Evolutionary conservation across 1,140 invertebrate species (phyloP), one percentile per base, ranked within the genome.

Genomic region (Papilio polytes): DNA sequence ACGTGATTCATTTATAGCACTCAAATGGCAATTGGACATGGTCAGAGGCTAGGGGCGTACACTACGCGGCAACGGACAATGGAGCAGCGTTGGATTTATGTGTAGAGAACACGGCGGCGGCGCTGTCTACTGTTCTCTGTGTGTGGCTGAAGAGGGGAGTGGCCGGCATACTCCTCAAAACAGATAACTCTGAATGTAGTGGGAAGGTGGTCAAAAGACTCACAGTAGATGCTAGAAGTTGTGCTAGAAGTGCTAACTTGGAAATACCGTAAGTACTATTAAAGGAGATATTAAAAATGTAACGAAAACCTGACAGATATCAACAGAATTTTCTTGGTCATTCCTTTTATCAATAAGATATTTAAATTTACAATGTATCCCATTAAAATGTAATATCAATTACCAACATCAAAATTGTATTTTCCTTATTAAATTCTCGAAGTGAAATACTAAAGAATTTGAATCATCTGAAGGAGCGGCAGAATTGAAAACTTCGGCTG

Each of bases 31-130:
- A 84, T 18, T 94, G 92, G 92, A 83, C 70, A 41, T 93, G 88
- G 89, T 83, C 91, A 74, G 86, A 89, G 66, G 66, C 70, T 8
- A 84, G 92, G n/a, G 80, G 82, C 10, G 90, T 87, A 3, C 92
- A 85, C 82, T 94, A 81, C 74, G 89, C 80, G 0, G 73, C 80
- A 6, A 44, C 56, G 8, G 86, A 88, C 81, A 89, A 90, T 20
- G 90, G 90, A 26, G 86, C 91, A 1, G 0, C 92, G n/a, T 20
- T 94, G 9, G 91, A 95, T 82, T 81, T 93, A 0, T 95, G 93
- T 81, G 93, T 90, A 0, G 88, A 91, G 46, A 80, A 80, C 20
- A 73, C 91, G 1, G 76, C 59, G 15, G 88, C 88, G 0, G 87
- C 88, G 18, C 78, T 94, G 53, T 86, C 88, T n/a, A 80, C 84